Evolutionary conservation across 2,888 invertebrate genomes (phyloP), one percentile per base, ranked within the genome.

Genomic region (Melieria picta): DNA sequence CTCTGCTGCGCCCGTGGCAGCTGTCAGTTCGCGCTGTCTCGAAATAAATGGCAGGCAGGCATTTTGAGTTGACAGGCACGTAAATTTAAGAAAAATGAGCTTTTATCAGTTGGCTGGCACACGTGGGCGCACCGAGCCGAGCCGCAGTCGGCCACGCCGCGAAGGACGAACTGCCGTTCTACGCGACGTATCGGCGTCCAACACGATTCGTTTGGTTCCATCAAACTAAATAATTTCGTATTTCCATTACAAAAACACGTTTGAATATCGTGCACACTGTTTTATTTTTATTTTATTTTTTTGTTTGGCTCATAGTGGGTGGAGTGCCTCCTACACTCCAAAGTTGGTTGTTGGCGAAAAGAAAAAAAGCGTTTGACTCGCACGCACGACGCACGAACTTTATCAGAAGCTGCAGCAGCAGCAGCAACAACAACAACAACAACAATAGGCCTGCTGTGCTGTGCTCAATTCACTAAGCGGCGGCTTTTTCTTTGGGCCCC

Each of bases 71-170:
- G 82, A 82, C 82, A 82, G 82, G 77, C 80, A 82, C 80, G 80
- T 81, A 82, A 82, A 82, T 82, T 78, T 81, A 80, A 82, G 81
- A 82, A 82, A 82, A 82, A 81, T 81, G 82, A 80, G 79, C 79
- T 80, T 82, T 77, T 74, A 52, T 64, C 45, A 55, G 64, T 64
- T 43, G 55, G 7, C 5, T 30, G 30, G 30, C 1, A 30, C 30
- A 30, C 30, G 30, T 30, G 30, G 30, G 30, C 30, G 30, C 30
- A 30, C 30, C 30, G 30, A 30, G 30, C 30, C 30, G 30, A 2
- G 30, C 30, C 30, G 30, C 30, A 30, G 30, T 30, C 30, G 30
- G 30, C 30, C 1, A 30, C 30, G 30, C 3, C 30, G 30, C 30
- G 30, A 30, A 30, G 30, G 30, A 30, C 30, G 30, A 30, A 30